Evolutionary conservation across 2,113 vertebrate species (phyloP), one percentile per base, ranked within the genome.

Genomic region (Cinclus cinclus): DNA sequence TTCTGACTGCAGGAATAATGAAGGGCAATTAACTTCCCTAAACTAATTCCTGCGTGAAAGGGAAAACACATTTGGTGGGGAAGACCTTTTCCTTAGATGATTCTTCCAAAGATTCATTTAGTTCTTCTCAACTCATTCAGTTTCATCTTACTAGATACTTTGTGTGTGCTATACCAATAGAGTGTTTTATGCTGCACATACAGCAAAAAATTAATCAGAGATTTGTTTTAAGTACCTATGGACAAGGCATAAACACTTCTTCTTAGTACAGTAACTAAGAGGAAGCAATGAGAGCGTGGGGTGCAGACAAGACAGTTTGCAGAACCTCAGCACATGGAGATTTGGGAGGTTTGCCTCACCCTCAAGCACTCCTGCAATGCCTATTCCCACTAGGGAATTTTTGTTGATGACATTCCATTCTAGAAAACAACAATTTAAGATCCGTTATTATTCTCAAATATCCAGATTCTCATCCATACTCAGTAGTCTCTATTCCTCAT

Each of bases 291-390:
- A 58, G 16, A 62, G 33, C 41, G 7, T 17, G 23, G 20, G 8
- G 25, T 35, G n/a, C 55, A 63, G 20, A 49, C 8, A 46, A n/a
- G 18, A 31, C 4, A n/a, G 25, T 11, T 7, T 55, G 44, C 30
- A 80, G 42, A 80, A 69, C 33, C 50, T 73, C 0, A 0, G 13
- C 2, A 13, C 16, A 8, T 15, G 10, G 33, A 13, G 16, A 31
- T 35, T 7, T 64, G 58, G 35, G 41, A 85, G 27, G 31, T 68
- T 15, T 63, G 10, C 24, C 35, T 62, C 44, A 31, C 41, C 20
- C 47, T 58, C 47, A 75, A 42, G 49, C 10, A 44, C 6, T 13
- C 23, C 56, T 60, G 49, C 22, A 55, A 46, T 9, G 27, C 17
- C 37, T 37, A 16, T 12, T 83, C 17, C 75, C 21, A 28, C 7